These are phyloP conservation scores for Tachyglossus aculeatus DNA, from an alignment of 2,797 vertebrate species.

Conservation along the genomic window DNA sequence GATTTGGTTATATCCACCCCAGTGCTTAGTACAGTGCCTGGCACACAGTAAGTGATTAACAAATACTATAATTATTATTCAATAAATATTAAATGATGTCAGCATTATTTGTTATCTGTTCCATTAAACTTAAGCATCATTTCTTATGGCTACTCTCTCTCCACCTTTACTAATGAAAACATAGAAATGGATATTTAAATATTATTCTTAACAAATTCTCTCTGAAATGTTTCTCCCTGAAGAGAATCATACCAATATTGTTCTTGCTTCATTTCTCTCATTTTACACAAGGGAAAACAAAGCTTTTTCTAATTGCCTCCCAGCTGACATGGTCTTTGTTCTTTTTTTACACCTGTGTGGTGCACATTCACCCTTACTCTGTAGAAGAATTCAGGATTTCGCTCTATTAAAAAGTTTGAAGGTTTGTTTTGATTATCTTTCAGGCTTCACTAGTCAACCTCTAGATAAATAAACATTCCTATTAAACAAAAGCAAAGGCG, in stretches of 20 bases:
- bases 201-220: slow-evolving; percentile 6
- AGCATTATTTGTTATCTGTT: neutral
- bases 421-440: slow-evolving; percentile 37
- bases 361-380: slow-evolving; percentile 35
- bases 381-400: slow-evolving; percentile 26
- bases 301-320: slow-evolving; percentile 2
- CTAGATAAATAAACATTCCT: neutral
- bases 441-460: slow-evolving; percentile 16
- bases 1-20: too few relatives aligned
- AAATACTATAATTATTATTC: too few relatives aligned
- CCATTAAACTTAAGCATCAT: neutral
- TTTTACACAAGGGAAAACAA: slow-evolving; percentile 18
- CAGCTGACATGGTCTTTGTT: slow-evolving; percentile 22
- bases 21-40: too few relatives aligned
- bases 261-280: slow-evolving; percentile 24
- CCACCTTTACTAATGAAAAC: neutral
- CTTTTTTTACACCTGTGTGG: slow-evolving; percentile 46
- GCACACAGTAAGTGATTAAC: too few relatives aligned
- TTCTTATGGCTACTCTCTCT: neutral
- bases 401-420: slow-evolving; percentile 36
- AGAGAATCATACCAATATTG: slow-evolving; percentile 18
- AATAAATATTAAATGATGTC: slow-evolving; percentile 18
- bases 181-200: slow-evolving; percentile 20
- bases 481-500: slow-evolving; percentile 28
- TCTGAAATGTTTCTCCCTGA: slow-evolving; percentile 4